These are phyloP conservation scores for Caenorhabditis auriculariae DNA, from an alignment of 2,888 invertebrate species.

Conservation along the genomic window DNA sequence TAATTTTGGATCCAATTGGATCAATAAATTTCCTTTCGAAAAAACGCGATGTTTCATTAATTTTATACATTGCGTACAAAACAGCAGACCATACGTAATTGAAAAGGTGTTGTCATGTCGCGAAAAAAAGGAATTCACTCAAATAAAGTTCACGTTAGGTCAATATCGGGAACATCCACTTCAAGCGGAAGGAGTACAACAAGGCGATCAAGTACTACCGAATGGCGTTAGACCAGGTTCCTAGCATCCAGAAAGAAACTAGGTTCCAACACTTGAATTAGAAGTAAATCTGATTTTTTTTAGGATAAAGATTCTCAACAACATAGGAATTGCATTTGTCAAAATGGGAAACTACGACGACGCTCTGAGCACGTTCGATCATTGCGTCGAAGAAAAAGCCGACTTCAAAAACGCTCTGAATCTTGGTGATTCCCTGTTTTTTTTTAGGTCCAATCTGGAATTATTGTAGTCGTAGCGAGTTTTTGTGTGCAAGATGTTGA, in stretches of 20 bases:
- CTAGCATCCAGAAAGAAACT: slow-evolving; percentile 86
- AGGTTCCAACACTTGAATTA: slow-evolving; percentile 70
- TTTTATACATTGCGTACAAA: too few species aligned
- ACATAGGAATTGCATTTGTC: slow-evolving; percentile 90
- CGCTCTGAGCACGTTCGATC: slow-evolving; percentile 93
- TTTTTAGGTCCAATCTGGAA: neutral
- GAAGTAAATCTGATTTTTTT: neutral
- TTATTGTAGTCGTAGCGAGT: slow-evolving; percentile 68
- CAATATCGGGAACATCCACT: slow-evolving; percentile 97
- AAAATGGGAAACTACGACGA: slow-evolving; percentile 94
- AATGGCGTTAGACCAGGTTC: slow-evolving; percentile 94
- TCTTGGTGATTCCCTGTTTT: slow-evolving; percentile 68
- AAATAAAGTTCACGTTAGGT: slow-evolving; percentile 71
- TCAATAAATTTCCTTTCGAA: too few species aligned
- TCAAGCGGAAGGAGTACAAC: slow-evolving; percentile 84
- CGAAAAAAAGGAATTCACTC: too few species aligned
- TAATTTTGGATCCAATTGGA: too few species aligned
- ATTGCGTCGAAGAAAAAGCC: slow-evolving; percentile 93
- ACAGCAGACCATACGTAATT: neutral
- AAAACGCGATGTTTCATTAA: too few species aligned
- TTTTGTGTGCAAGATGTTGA: slow-evolving; percentile 71
- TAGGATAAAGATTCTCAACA: slow-evolving; percentile 87
- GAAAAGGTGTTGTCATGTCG: too few species aligned
- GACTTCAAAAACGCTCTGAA: slow-evolving; percentile 84
- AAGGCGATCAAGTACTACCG: slow-evolving; percentile 96